These are phyloP conservation scores for Eretmochelys imbricata DNA, from an alignment of 2,113 vertebrate species.

Conservation along the genomic window DNA sequence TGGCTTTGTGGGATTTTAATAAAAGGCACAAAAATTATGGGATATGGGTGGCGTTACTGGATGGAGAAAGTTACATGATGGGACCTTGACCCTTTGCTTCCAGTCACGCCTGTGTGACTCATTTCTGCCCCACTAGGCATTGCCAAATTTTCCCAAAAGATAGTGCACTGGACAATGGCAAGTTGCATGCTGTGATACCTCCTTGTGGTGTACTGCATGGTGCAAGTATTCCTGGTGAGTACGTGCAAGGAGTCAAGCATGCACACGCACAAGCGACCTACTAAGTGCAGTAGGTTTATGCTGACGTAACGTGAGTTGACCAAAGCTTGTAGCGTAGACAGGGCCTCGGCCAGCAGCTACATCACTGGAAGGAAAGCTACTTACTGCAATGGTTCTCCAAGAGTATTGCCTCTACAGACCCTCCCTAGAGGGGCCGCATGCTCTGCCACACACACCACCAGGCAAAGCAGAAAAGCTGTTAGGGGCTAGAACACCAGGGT, in stretches of 20 bases:
- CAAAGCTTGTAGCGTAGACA: background rate
- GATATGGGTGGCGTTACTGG: background rate
- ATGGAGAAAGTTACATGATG: background rate
- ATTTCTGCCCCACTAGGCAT: background rate
- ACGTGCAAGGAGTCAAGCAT: too few relatives aligned
- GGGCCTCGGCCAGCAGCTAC: background rate
- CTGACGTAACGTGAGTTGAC: background rate
- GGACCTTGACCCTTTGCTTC: background rate
- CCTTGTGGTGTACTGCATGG: background rate
- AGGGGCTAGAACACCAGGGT: background rate
- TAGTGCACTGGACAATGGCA: background rate
- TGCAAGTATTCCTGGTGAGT: background rate
- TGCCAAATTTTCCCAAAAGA: background rate
- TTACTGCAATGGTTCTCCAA: background rate
- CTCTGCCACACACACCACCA: background rate
- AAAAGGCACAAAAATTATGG: background rate
- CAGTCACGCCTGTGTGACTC: background rate
- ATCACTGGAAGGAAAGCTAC: background rate
- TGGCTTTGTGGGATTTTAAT: background rate
- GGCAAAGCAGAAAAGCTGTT: background rate
- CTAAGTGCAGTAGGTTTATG: background rate
- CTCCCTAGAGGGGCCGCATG: background rate
- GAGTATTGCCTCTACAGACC: background rate
- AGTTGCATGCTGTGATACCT: background rate
- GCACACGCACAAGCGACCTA: background rate